Conservation (phyloP, 2,888 invertebrate genomes). For the Phengaris alcon region DNA sequence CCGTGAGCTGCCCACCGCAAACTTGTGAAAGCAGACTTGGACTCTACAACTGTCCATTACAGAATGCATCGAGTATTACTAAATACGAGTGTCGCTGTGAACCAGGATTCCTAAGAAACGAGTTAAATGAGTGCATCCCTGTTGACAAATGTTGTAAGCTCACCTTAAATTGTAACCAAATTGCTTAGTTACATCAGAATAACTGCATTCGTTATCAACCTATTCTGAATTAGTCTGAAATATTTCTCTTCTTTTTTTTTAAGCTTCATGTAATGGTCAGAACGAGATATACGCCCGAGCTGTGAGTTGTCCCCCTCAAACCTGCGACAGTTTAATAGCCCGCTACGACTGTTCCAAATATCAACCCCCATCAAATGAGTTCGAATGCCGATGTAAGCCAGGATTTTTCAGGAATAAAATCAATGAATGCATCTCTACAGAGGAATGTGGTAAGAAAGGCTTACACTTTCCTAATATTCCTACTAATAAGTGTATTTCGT, state of each 20-base stretch:
- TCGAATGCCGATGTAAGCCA: slow-evolving; percentile 37
- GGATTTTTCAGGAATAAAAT: slow-evolving; percentile 31
- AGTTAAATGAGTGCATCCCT: slow-evolving; percentile 43
- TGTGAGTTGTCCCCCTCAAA: slow-evolving; percentile 1
- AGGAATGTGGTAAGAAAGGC: slow-evolving; percentile 27
- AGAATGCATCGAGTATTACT: slow-evolving; percentile 28
- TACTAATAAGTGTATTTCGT: too few species aligned
- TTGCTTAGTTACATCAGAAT: too few species aligned
- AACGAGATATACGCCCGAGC: slow-evolving; percentile 5
- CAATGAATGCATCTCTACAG: slow-evolving; percentile 28
- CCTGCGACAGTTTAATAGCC: background rate
- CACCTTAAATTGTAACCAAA: too few species aligned
- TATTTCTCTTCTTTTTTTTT: background rate
- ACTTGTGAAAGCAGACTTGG: slow-evolving; percentile 43
- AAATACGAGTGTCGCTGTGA: slow-evolving; percentile 43
- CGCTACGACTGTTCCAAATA: background rate
- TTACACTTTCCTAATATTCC: too few species aligned
- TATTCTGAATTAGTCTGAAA: too few species aligned
- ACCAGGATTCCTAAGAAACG: slow-evolving; percentile 42
- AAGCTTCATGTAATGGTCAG: background rate
- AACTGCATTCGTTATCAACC: too few species aligned
- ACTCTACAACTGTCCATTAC: slow-evolving; percentile 38
- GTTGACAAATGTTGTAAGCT: slow-evolving; percentile 46
- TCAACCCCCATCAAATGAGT: background rate
- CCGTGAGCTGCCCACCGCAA: slow-evolving; percentile 40